Conservation (phyloP, 1,140 invertebrate species). For the Lordiphosa mommai region DNA sequence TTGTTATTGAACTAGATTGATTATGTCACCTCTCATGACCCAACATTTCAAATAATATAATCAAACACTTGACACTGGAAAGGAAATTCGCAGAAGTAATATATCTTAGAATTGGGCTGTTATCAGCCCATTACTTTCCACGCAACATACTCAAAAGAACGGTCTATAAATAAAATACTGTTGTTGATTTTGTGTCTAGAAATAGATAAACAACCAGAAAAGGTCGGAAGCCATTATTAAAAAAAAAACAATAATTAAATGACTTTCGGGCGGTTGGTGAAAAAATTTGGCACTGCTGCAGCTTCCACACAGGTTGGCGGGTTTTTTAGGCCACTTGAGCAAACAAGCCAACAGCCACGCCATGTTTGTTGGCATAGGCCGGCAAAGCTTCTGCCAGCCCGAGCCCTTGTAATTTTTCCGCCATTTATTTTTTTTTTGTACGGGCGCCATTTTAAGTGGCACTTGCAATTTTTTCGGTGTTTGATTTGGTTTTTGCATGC, state of each 20-base stretch:
- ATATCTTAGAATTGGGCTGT: constrained; percentile 15
- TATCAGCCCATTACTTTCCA: constrained; percentile 31
- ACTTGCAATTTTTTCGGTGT: constrained; percentile 20
- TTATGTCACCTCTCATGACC: too few relatives aligned
- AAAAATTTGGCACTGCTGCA: constrained; percentile 11
- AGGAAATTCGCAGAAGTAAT: constrained; percentile 1
- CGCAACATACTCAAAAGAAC: constrained; percentile 1
- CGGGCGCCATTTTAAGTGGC: constrained; percentile 4
- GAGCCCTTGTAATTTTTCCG: constrained; percentile 5
- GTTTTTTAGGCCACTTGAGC: constrained; percentile 19
- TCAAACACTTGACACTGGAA: not conserved
- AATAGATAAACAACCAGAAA: constrained; percentile 6
- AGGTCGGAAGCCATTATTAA: not conserved
- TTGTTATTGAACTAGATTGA: too few relatives aligned
- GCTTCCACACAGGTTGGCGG: not conserved
- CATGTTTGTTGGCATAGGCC: constrained; percentile 9
- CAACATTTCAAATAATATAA: not conserved
- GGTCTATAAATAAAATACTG: constrained; percentile 1
- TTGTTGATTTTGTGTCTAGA: not conserved
- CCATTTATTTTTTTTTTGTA: constrained; percentile 11
- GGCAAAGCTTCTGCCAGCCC: constrained; percentile 12
- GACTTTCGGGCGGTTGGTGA: not conserved
- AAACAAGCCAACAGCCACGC: constrained; percentile 17
- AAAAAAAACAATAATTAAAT: not conserved
- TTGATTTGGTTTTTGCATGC: constrained; percentile 9